Conservation (phyloP, 1,140 invertebrate species). For the Polyergus mexicanus region DNA sequence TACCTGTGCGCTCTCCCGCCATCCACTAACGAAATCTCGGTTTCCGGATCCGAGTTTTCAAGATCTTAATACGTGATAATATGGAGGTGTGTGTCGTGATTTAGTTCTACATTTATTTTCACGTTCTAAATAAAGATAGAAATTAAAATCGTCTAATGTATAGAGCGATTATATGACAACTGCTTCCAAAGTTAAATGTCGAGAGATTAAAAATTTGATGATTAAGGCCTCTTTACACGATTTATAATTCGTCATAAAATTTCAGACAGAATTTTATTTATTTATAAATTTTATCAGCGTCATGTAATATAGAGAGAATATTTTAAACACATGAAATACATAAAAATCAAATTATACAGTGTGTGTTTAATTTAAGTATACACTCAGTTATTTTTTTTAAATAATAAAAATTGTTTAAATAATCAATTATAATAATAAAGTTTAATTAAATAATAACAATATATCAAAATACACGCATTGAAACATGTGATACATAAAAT, state of each 20-base stretch:
- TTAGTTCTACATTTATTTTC: conserved; percentile 68
- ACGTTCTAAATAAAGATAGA: conserved; percentile 20
- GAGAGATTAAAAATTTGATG: background rate
- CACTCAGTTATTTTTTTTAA: no score
- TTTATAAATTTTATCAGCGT: no score
- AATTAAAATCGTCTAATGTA: background rate
- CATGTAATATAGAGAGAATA: no score
- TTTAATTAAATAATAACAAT: background rate
- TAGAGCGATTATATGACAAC: background rate
- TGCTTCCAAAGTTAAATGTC: background rate
- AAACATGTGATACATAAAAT: no score
- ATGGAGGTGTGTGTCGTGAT: conserved; percentile 47
- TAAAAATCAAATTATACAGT: no score
- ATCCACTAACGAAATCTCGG: conserved; percentile 29
- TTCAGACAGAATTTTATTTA: no score
- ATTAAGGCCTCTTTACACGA: background rate
- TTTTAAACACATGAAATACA: no score
- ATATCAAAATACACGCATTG: no score
- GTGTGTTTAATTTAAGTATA: no score
- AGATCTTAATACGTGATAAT: conserved; percentile 75
- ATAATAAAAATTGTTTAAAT: no score
- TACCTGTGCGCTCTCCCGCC: conserved; percentile 29
- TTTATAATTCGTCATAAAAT: no score
- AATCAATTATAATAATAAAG: no score
- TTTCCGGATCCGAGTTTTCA: conserved; percentile 44